These are phyloP conservation scores for Lacanobia oleracea DNA, from an alignment of 2,888 invertebrate genomes.

Conservation along the genomic window DNA sequence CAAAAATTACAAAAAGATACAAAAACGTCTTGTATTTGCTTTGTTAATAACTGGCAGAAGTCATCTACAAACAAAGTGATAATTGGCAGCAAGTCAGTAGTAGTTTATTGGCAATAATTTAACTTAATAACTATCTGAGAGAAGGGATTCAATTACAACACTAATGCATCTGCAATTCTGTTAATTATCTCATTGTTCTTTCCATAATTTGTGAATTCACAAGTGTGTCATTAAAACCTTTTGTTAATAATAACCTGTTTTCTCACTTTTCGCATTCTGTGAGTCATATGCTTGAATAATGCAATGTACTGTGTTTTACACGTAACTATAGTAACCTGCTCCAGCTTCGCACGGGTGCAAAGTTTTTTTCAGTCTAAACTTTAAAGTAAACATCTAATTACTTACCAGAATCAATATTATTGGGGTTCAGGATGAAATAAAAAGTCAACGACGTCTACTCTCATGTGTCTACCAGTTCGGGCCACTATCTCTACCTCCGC, in stretches of 20 bases:
- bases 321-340: too few relatives aligned
- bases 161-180: conserved; percentile 5
- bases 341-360: too few relatives aligned
- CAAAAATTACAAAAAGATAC: too few relatives aligned
- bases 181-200: conserved; percentile 42
- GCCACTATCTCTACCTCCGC: too few relatives aligned
- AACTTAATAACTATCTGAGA: not conserved
- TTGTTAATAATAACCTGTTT: conserved; percentile 31
- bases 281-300: conserved; percentile 37
- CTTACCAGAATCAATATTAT: too few relatives aligned
- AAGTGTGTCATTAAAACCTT: conserved; percentile 33
- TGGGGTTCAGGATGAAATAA: too few relatives aligned
- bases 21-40: too few relatives aligned
- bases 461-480: too few relatives aligned
- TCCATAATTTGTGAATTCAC: conserved; percentile 24
- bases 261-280: conserved; percentile 28
- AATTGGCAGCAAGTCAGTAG: not conserved
- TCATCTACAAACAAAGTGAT: not conserved
- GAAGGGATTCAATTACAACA: conserved; percentile 20
- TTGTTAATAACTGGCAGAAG: not conserved
- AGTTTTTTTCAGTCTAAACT: too few relatives aligned
- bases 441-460: too few relatives aligned
- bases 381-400: too few relatives aligned
- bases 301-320: conserved; percentile 6
- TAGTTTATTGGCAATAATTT: conserved; percentile 8